Percentiles rank a stretch among this genome's conserved stretches.
Conservation (phyloP, 2,888 invertebrate genomes). For the Rhagonycha lutea region DNA sequence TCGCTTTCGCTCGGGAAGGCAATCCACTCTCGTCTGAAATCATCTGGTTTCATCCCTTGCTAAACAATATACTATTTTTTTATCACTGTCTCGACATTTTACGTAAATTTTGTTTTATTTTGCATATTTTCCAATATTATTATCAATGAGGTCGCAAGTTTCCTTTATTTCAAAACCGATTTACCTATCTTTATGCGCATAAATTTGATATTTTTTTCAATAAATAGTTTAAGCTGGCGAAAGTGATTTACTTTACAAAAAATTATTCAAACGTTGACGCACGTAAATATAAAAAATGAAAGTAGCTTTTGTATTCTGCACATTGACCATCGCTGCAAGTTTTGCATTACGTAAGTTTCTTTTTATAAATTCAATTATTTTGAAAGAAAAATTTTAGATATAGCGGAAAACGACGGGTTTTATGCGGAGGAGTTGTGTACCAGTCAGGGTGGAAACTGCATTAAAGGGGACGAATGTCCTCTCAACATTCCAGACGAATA, state of each 20-base stretch:
- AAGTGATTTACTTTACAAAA: background rate
- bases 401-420: background rate
- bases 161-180: too few relatives aligned
- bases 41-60: too few relatives aligned
- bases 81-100: too few relatives aligned
- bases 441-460: constrained; percentile 32
- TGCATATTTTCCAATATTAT: too few relatives aligned
- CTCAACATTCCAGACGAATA: constrained; percentile 14
- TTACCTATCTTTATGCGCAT: too few relatives aligned
- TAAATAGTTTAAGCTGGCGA: background rate
- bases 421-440: background rate
- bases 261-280: background rate
- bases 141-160: too few relatives aligned
- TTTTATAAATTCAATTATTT: background rate
- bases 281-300: background rate
- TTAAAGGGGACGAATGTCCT: constrained; percentile 34
- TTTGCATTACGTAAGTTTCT: too few relatives aligned
- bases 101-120: too few relatives aligned
- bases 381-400: background rate
- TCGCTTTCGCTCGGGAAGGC: too few relatives aligned
- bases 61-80: too few relatives aligned
- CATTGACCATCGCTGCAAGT: background rate
- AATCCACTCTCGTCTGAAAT: too few relatives aligned
- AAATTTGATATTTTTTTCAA: too few relatives aligned
- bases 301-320: background rate